Conservation (phyloP, 1,140 invertebrate species). For the Saccostrea cuccullata region DNA sequence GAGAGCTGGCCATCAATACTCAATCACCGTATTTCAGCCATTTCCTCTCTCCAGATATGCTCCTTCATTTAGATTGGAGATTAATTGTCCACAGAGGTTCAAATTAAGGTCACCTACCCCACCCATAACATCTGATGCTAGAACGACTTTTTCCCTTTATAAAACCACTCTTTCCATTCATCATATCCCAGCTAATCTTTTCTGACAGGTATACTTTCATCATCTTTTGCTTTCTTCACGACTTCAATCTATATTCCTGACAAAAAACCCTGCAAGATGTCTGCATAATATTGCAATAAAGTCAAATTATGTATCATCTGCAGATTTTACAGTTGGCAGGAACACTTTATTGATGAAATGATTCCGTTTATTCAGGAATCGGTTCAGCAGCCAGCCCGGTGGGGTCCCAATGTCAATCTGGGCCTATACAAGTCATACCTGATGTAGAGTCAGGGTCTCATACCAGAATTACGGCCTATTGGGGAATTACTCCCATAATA, state of each 20-base stretch:
- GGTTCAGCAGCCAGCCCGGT: neutral
- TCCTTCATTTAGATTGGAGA: conserved; percentile 30
- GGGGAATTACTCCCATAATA: neutral
- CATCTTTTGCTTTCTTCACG: neutral
- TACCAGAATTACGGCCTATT: neutral
- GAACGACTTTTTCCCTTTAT: neutral
- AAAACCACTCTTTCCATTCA: neutral
- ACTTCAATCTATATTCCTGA: neutral
- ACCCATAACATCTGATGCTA: neutral
- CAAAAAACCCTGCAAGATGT: neutral
- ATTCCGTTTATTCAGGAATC: neutral
- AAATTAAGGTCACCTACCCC: neutral
- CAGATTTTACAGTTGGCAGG: neutral
- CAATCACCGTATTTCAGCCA: conserved; percentile 3
- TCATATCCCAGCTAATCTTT: neutral
- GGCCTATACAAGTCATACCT: neutral
- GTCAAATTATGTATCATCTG: neutral
- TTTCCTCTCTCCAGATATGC: neutral
- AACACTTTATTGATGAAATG: conserved; percentile 10
- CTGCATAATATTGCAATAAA: neutral
- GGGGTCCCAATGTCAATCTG: neutral
- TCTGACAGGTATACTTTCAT: neutral
- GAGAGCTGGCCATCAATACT: neutral
- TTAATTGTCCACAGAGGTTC: conserved; percentile 30
- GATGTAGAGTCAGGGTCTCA: neutral